Evolutionary conservation across 2,888 invertebrate species (phyloP), one percentile per base, ranked within the genome.

Genomic region (Abrostola triplasia): DNA sequence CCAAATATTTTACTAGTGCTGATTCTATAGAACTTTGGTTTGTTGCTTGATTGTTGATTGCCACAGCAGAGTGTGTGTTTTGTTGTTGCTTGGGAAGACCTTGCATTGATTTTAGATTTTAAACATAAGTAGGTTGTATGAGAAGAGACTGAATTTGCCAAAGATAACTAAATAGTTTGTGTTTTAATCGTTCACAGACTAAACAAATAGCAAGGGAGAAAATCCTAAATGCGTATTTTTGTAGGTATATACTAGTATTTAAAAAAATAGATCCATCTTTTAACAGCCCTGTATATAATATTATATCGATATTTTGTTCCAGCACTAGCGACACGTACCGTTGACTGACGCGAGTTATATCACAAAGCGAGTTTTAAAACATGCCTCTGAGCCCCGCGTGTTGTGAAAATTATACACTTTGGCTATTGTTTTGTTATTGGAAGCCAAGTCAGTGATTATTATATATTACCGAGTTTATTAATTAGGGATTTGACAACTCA

Each of bases 361-460:
- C 35, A 65, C 62, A 59, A 60, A 72, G 62, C 62, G 54, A 48
- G 64, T 69, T 73, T 73, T 65, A 69, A 62, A 73, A 65, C 62
- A 57, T 47, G 36, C 53, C 36, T 37, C 12, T 37, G 42, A 61
- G 36, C 37, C 11, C 58, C 24, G n/a, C 40, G 37, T 56, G 53
- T 44, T 37, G 37, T 36, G 55, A 35, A 11, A 52, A 48, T 71
- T 57, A 35, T 56, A n/a, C n/a, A 24, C n/a, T 24, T 57, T 37
- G 41, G 44, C 12, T 36, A 10, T 42, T 36, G 12, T 12, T 10
- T 5, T n/a, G n/a, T n/a, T n/a, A n/a, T n/a, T n/a, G n/a, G n/a
- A 2, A 42, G 36, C 8, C 24, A 24, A 47, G 44, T 47, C 6
- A 5, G 44, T 2, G 13, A 9, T 5, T 13, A 13, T 47, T 13